Evolutionary conservation across 2,113 vertebrate genomes (phyloP).

Genomic region (Anarhynchus alexandrinus): DNA sequence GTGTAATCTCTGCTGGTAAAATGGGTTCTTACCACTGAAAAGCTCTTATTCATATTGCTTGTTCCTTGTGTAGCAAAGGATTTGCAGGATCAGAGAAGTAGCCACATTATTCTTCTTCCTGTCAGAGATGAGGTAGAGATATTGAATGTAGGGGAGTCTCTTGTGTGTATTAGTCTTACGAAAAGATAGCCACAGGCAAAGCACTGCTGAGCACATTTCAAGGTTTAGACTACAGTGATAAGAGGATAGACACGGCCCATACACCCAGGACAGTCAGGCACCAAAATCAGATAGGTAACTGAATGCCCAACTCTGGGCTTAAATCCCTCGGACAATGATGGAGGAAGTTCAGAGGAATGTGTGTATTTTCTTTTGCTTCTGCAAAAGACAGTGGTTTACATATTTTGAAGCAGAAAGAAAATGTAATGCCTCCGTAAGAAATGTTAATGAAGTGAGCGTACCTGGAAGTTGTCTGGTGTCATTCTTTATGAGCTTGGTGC

Average conservation of each 20-base stretch:
- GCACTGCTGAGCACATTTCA: not conserved
- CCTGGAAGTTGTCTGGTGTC: not conserved
- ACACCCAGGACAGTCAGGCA: not conserved
- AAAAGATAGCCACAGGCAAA: not conserved
- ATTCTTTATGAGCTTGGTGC: not conserved
- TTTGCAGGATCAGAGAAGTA: not conserved
- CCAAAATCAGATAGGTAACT: not conserved
- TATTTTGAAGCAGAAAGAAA: not conserved
- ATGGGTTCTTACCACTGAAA: not conserved
- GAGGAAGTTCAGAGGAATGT: not conserved
- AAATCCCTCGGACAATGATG: not conserved
- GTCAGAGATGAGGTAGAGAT: not conserved
- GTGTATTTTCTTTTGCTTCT: not conserved
- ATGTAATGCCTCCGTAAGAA: not conserved
- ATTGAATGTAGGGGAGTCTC: not conserved
- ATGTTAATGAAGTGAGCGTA: not conserved
- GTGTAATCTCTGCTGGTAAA: not conserved
- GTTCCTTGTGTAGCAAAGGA: not conserved
- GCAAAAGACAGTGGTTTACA: not conserved
- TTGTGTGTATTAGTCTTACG: not conserved
- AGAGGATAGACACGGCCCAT: not conserved
- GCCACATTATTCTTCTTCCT: not conserved
- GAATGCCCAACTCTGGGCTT: not conserved
- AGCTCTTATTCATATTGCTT: not conserved
- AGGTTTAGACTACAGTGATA: not conserved